A percentile compares a stretch with the other conserved stretches of the same genome.
phyloP scores from a whole-genome alignment of 2,797 vertebrate genomes.

The Notolepis coatsorum region DNA sequence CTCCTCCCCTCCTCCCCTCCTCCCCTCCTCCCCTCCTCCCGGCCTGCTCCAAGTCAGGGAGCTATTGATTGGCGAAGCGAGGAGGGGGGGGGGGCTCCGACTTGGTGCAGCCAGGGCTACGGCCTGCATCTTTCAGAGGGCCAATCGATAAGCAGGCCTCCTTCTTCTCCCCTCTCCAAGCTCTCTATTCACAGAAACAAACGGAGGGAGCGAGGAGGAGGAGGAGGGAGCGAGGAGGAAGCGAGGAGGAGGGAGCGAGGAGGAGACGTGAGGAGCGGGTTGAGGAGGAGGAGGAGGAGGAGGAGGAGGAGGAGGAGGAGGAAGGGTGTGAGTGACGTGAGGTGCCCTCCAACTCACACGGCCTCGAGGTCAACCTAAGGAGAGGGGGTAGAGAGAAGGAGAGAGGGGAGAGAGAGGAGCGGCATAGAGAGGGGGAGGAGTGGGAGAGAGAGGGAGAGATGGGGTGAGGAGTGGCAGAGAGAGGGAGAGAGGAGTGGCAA shows the following conservation, averaged over 20 bases:
- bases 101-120: slow-evolving; percentile 62
- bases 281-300: slow-evolving; percentile 23
- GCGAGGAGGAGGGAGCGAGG: slow-evolving; percentile 24
- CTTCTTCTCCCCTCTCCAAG: slow-evolving; percentile 80
- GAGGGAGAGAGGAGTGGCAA: slow-evolving; percentile 38
- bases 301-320: slow-evolving; percentile 16
- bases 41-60: slow-evolving; percentile 33
- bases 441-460: slow-evolving; percentile 41
- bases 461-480: no score
- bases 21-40: slow-evolving; percentile 33
- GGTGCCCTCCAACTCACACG: slow-evolving; percentile 10
- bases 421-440: not conserved
- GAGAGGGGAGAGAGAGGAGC: no score
- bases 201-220: slow-evolving; percentile 60
- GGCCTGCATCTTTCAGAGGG: slow-evolving; percentile 77
- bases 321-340: slow-evolving; percentile 48
- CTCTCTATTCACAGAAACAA: slow-evolving; percentile 73
- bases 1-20: slow-evolving; percentile 25
- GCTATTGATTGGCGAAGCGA: slow-evolving; percentile 70
- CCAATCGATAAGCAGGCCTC: slow-evolving; percentile 75
- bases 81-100: slow-evolving; percentile 71
- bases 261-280: slow-evolving; percentile 49
- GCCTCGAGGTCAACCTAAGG: slow-evolving; percentile 38
- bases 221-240: slow-evolving; percentile 21
- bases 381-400: not conserved